A percentile compares a stretch with the other conserved stretches of the same genome.
phyloP scores from a whole-genome alignment of 2,113 vertebrate species.

The Cyanistes caeruleus region DNA sequence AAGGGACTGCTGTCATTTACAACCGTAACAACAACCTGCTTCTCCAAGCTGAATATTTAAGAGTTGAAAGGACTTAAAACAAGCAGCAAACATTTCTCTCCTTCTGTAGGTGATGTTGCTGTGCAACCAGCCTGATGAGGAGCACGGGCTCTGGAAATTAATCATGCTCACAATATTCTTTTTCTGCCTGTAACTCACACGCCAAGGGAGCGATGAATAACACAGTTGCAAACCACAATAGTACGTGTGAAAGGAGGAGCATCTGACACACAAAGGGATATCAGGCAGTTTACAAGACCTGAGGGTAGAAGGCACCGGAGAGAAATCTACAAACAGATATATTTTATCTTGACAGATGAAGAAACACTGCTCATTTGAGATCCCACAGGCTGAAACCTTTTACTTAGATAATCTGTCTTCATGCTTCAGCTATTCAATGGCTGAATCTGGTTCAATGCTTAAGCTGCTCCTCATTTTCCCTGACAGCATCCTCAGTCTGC shows the following conservation, averaged over 20 bases:
- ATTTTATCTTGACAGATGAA: conserved; percentile 46
- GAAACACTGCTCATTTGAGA: conserved; percentile 26
- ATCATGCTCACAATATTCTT: conserved; percentile 9
- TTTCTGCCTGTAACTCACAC: neutral
- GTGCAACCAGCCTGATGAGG: conserved; percentile 23
- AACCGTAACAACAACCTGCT: neutral
- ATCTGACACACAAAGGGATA: conserved; percentile 40
- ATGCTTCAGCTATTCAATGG: neutral
- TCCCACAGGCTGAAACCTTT: neutral
- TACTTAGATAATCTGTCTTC: neutral
- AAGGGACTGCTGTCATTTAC: neutral
- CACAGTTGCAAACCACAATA: conserved; percentile 23
- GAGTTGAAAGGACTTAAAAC: neutral
- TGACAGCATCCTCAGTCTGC: neutral
- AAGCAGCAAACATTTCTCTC: conserved; percentile 8
- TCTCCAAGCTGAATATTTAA: neutral
- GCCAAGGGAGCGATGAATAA: conserved; percentile 6
- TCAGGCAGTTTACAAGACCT: conserved; percentile 9
- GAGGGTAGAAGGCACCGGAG: neutral
- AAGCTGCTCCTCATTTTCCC: neutral
- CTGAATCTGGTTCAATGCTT: neutral
- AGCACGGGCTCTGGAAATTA: conserved; percentile 33
- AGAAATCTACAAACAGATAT: neutral
- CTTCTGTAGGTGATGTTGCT: conserved; percentile 44
- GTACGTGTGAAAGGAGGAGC: neutral